Base-by-base conservation (phyloP, 2,113 vertebrate species). In the Oostethus manadensis region DNA sequence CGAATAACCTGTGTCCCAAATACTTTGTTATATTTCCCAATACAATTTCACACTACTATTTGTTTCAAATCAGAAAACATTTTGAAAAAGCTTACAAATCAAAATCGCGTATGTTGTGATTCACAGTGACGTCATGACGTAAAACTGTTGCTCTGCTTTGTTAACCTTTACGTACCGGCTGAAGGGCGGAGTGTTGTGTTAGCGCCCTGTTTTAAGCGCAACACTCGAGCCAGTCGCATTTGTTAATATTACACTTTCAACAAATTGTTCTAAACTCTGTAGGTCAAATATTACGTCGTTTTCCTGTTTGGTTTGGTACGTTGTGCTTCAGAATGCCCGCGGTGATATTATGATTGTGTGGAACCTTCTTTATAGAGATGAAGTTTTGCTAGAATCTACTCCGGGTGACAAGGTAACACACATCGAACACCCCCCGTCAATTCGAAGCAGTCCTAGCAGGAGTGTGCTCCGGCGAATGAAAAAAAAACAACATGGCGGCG, bases 401-500 rank as follows among this genome's bases (percentile, higher is more conserved):
- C 14, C 74, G 72, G 74, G 0, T 60, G 48, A 10, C 6, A 0
- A 0, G 0, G 46, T 50, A 18, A 4, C 0, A 0, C 1, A 71
- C 68, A 81, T 62, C 64, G 29, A 84, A 5, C 60, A 0, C 0
- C 7, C n/a, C 49, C 13, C 2, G 26, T 55, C 58, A 43, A 73
- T 80, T 80, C 76, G 54, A 26, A 63, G 63, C 58, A 62, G 63
- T 42, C 59, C 64, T 26, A 21, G 51, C 42, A 46, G 75, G 71
- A 76, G 62, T 33, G 66, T 2, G 26, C 26, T 1, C 17, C 38
- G 29, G 51, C 50, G 62, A 79, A 74, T 70, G 40, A 67, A 59
- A 22, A 59, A 22, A 15, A 54, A 43, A 15, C 50, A 79, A 69
- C n/a, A 88, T 89, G 89, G 88, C 84, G 5, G 63, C 70, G 5